A percentile compares a stretch with the other conserved stretches of the same genome.
Conservation (phyloP, 1,140 invertebrate species). For the Drepana arcuata region DNA sequence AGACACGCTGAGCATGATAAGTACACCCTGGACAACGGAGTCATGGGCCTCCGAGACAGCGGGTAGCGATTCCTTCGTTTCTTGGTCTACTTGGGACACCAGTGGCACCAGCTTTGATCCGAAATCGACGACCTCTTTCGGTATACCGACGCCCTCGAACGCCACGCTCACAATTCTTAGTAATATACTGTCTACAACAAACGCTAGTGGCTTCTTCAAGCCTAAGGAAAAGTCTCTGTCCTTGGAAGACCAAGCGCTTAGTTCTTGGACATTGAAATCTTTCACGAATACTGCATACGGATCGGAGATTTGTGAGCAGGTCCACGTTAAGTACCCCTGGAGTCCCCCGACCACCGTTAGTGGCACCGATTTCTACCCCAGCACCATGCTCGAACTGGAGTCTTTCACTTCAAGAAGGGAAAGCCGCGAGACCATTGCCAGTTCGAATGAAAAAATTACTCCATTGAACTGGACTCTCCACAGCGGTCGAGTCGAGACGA, state of each 20-base stretch:
- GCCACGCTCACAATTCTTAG: too few species aligned
- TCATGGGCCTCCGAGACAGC: slow-evolving; percentile 11
- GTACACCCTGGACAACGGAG: slow-evolving; percentile 38
- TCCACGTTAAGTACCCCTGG: slow-evolving; percentile 21
- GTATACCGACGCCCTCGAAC: too few species aligned
- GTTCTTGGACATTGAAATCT: slow-evolving; percentile 33
- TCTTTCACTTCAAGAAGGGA: too few species aligned
- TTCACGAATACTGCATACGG: slow-evolving; percentile 21
- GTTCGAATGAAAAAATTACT: too few species aligned
- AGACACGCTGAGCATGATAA: slow-evolving; percentile 37
- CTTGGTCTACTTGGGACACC: too few species aligned
- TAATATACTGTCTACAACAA: too few species aligned
- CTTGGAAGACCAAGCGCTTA: too few species aligned
- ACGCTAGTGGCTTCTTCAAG: too few species aligned
- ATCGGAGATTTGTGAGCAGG: background rate
- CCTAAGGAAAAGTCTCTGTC: too few species aligned
- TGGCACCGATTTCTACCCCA: slow-evolving; percentile 32
- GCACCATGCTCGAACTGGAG: slow-evolving; percentile 9
- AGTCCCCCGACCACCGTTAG: slow-evolving; percentile 23
- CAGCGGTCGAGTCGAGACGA: background rate
- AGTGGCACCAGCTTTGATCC: too few species aligned
- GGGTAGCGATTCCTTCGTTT: too few species aligned
- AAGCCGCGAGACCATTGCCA: too few species aligned
- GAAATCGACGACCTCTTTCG: slow-evolving; percentile 16
- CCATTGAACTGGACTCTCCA: background rate